phyloP scores from a whole-genome alignment of 1,140 invertebrate species.

The Pantala flavescens region DNA sequence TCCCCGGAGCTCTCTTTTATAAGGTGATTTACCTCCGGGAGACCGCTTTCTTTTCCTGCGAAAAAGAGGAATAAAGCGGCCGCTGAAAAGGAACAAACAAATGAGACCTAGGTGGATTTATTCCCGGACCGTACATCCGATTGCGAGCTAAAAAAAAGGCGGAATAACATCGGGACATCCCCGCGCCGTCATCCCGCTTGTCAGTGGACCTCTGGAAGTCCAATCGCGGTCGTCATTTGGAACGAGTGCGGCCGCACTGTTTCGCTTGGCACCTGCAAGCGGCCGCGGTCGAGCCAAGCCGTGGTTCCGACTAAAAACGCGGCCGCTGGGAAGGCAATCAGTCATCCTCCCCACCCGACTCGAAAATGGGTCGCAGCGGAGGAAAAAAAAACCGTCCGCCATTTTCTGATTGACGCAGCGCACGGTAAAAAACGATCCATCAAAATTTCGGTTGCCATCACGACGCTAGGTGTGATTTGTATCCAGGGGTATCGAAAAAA shows the following conservation, averaged over 20 bases:
- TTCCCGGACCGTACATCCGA: too few relatives aligned
- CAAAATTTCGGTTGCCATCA: background rate
- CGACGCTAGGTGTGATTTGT: background rate
- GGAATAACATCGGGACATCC: background rate
- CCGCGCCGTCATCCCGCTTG: background rate
- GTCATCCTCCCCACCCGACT: too few relatives aligned
- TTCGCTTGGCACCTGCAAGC: background rate
- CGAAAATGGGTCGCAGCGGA: too few relatives aligned
- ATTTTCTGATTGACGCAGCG: background rate
- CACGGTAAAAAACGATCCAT: conserved; percentile 9
- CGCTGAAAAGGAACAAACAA: too few relatives aligned
- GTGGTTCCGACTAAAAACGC: too few relatives aligned
- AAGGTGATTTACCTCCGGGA: too few relatives aligned
- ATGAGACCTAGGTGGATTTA: too few relatives aligned
- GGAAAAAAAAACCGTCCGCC: background rate
- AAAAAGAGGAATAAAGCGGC: too few relatives aligned
- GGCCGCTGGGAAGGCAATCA: too few relatives aligned
- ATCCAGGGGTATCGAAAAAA: background rate
- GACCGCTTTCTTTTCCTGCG: too few relatives aligned
- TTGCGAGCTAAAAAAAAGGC: background rate
- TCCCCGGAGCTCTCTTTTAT: too few relatives aligned
- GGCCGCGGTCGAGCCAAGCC: background rate
- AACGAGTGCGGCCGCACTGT: background rate
- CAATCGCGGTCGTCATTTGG: background rate
- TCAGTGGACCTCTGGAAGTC: background rate